phyloP scores from a whole-genome alignment of 2,113 vertebrate species.

The Bos javanicus region DNA sequence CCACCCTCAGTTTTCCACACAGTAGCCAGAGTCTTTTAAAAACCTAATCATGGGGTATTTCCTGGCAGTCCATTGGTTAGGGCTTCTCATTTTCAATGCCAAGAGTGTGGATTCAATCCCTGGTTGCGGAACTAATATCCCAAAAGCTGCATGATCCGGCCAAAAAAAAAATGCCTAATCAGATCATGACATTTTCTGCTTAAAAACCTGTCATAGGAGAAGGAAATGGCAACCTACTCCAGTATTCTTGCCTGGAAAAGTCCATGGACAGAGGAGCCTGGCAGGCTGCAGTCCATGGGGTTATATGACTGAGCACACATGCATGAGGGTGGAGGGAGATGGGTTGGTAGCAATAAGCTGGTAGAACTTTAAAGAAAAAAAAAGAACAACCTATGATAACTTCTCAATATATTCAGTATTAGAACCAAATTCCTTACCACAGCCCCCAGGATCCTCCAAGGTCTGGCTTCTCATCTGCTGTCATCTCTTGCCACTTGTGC shows the following conservation, averaged over 20 bases:
- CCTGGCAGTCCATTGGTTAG: not conserved
- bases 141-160: not conserved
- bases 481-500: not conserved
- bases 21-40: not conserved
- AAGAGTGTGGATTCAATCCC: not conserved
- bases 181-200: not conserved
- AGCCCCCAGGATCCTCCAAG: not conserved
- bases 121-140: not conserved
- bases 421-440: not conserved
- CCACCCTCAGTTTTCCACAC: not conserved
- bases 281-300: not conserved
- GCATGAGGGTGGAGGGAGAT: not conserved
- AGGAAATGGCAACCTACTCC: not conserved
- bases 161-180: too few relatives aligned
- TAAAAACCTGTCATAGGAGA: not conserved
- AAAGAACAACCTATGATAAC: not conserved
- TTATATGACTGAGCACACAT: not conserved
- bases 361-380: not conserved
- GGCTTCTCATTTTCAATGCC: not conserved
- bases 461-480: not conserved
- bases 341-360: not conserved
- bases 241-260: not conserved
- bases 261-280: not conserved
- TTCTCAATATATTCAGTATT: not conserved
- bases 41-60: not conserved